These are phyloP conservation scores for Paradoxurus hermaphroditus DNA, from an alignment of 2,113 vertebrate species.

Conservation along the genomic window DNA sequence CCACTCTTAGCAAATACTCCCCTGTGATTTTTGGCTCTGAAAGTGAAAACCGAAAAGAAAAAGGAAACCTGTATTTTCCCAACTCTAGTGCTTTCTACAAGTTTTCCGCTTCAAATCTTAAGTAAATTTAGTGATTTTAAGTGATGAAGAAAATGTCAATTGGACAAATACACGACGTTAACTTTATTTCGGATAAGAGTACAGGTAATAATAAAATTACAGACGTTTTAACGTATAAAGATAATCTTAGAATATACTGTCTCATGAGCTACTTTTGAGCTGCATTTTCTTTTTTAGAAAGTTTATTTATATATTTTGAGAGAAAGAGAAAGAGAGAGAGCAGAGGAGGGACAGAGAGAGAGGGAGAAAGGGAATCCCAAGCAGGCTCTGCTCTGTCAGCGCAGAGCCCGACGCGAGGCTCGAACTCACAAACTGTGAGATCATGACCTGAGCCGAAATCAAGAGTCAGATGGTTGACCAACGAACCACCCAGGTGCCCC, in stretches of 20 bases:
- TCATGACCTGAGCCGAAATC: too few species aligned
- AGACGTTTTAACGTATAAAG: background rate
- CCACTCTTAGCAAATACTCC: background rate
- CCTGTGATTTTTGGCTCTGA: background rate
- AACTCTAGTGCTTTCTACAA: background rate
- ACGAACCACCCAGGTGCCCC: too few species aligned
- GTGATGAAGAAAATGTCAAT: background rate
- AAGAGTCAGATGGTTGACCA: too few species aligned
- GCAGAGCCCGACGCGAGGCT: too few species aligned
- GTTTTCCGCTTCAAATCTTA: background rate
- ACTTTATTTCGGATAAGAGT: slow-evolving; percentile 18
- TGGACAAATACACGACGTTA: background rate
- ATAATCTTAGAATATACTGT: background rate
- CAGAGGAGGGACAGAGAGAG: too few species aligned
- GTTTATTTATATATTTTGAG: too few species aligned
- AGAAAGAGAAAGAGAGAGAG: too few species aligned
- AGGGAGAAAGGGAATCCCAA: too few species aligned
- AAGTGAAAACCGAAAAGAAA: slow-evolving; percentile 6
- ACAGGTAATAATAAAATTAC: background rate
- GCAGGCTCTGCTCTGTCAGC: too few species aligned
- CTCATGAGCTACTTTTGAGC: background rate
- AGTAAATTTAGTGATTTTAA: background rate
- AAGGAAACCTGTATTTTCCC: background rate
- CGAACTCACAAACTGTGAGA: too few species aligned
- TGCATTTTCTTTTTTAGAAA: background rate